Conservation (phyloP, 2,888 invertebrate genomes). For the Mythimna impura region DNA sequence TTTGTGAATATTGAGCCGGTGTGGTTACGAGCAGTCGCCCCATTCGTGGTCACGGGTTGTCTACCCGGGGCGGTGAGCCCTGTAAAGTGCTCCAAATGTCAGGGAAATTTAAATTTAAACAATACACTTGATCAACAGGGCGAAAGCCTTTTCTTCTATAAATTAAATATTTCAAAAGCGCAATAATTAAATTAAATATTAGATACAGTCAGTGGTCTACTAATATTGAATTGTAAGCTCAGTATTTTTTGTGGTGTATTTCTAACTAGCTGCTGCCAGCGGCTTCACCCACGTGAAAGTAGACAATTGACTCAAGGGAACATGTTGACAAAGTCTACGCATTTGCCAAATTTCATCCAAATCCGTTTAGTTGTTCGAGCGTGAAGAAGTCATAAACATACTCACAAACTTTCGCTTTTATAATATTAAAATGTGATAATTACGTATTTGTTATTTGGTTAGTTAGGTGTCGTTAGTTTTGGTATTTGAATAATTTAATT, state of each 20-base stretch:
- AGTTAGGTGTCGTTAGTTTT: too few species aligned
- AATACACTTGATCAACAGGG: slow-evolving; percentile 42
- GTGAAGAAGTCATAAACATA: too few species aligned
- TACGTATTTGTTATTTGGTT: too few species aligned
- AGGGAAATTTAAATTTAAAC: slow-evolving; percentile 52
- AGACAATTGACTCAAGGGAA: too few species aligned
- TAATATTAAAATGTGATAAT: too few species aligned
- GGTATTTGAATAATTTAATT: neutral
- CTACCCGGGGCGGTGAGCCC: slow-evolving; percentile 43
- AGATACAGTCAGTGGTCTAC: slow-evolving; percentile 12
- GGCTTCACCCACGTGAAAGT: neutral
- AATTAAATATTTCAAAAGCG: slow-evolving; percentile 18
- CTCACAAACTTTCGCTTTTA: too few species aligned
- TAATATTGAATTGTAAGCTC: neutral
- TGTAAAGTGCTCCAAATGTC: slow-evolving; percentile 42
- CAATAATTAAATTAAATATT: slow-evolving; percentile 16
- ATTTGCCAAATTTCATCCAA: too few species aligned
- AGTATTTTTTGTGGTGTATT: neutral
- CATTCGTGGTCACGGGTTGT: slow-evolving; percentile 57
- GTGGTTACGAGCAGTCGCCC: slow-evolving; percentile 45
- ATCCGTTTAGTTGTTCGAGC: too few species aligned
- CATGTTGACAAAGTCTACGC: too few species aligned
- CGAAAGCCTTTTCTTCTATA: slow-evolving; percentile 9
- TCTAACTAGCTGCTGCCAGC: neutral
- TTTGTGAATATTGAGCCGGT: slow-evolving; percentile 53